These are phyloP conservation scores for Chrysolina oricalcia DNA, from an alignment of 2,888 invertebrate genomes.

Conservation along the genomic window DNA sequence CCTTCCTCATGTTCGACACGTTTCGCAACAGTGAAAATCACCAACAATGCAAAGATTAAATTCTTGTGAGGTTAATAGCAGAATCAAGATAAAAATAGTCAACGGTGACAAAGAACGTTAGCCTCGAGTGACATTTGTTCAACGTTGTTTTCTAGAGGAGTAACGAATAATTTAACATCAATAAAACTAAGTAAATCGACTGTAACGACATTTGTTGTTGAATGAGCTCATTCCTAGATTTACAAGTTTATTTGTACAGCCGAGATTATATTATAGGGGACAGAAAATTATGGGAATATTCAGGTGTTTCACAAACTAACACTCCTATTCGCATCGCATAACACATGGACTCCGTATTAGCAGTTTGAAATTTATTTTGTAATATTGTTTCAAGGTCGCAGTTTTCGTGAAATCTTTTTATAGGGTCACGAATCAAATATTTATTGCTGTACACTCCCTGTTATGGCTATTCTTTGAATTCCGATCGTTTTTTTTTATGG, in stretches of 20 bases:
- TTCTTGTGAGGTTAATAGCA: slow-evolving; percentile 35
- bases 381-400: not conserved
- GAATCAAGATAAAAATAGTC: slow-evolving; percentile 45
- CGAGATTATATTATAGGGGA: not conserved
- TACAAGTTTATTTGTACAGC: not conserved
- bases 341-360: not conserved
- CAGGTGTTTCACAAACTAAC: not conserved
- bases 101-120: slow-evolving; percentile 42
- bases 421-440: too few relatives aligned
- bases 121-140: slow-evolving; percentile 47
- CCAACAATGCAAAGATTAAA: slow-evolving; percentile 24
- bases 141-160: slow-evolving; percentile 2
- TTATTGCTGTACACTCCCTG: too few relatives aligned
- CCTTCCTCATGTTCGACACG: not conserved
- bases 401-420: too few relatives aligned
- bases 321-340: not conserved
- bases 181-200: slow-evolving; percentile 13
- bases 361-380: not conserved
- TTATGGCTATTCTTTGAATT: too few relatives aligned
- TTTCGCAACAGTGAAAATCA: not conserved
- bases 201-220: not conserved
- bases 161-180: slow-evolving; percentile 14
- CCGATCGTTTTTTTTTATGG: too few relatives aligned
- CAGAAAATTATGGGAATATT: not conserved
- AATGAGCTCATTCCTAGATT: slow-evolving; percentile 15